Conservation (phyloP, 2,888 invertebrate genomes). For the Sialis lutaria region DNA sequence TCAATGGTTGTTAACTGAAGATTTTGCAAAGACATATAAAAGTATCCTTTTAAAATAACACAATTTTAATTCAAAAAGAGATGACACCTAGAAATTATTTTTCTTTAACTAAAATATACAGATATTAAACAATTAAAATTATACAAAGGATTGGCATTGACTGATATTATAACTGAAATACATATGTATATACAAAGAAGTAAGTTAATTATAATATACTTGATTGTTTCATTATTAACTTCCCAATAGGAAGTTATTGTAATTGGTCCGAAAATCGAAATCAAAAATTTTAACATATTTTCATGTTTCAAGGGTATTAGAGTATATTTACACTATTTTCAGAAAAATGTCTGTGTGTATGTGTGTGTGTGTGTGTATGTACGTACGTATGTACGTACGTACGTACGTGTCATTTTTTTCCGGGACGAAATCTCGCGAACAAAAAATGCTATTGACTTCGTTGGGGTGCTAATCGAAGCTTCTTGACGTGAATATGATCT, state of each 20-base stretch:
- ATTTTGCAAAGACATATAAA: constrained; percentile 54
- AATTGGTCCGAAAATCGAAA: too few relatives aligned
- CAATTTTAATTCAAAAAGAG: neutral
- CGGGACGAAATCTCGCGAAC: too few relatives aligned
- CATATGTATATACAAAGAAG: constrained; percentile 76
- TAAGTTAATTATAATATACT: constrained; percentile 28
- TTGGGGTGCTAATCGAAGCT: too few relatives aligned
- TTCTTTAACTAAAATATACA: constrained; percentile 15
- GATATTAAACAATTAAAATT: constrained; percentile 73
- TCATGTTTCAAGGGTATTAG: too few relatives aligned
- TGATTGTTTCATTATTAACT: neutral
- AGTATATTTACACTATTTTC: too few relatives aligned
- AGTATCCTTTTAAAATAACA: constrained; percentile 46
- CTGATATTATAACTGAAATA: constrained; percentile 84
- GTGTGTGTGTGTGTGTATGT: too few relatives aligned
- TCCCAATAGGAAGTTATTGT: too few relatives aligned
- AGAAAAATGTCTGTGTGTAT: too few relatives aligned
- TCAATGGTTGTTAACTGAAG: constrained; percentile 67
- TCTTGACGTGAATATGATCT: too few relatives aligned
- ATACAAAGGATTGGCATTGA: constrained; percentile 78
- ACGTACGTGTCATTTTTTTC: too few relatives aligned
- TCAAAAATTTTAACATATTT: too few relatives aligned
- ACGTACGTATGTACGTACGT: neutral
- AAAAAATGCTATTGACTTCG: too few relatives aligned
- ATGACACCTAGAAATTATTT: constrained; percentile 7